Percentiles rank a stretch among this genome's conserved stretches.
Evolutionary conservation across 2,888 invertebrate species (phyloP).

Genomic region (Sphaerophoria taeniata): DNA sequence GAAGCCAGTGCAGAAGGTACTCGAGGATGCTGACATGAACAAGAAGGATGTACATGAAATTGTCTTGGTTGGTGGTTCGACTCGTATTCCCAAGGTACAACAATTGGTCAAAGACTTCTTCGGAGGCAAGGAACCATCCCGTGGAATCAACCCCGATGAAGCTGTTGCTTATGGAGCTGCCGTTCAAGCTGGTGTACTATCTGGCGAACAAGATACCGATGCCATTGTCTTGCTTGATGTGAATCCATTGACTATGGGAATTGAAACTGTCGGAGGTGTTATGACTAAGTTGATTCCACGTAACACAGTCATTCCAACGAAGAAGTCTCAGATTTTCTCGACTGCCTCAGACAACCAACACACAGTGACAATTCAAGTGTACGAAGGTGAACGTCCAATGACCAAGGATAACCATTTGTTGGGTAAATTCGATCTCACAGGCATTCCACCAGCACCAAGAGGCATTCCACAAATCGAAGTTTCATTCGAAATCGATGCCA

Average conservation of each 20-base stretch:
- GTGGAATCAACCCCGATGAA: slow-evolving; percentile 99
- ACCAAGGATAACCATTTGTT: slow-evolving; percentile 99
- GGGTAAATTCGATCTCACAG: slow-evolving; percentile 98
- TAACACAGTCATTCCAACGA: slow-evolving; percentile 99
- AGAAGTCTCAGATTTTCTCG: slow-evolving; percentile 99
- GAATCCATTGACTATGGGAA: slow-evolving; percentile 99
- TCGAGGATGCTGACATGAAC: slow-evolving; percentile 99
- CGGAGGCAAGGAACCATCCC: slow-evolving; percentile 98
- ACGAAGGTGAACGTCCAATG: slow-evolving; percentile 99
- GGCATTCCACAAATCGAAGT: slow-evolving; percentile 98
- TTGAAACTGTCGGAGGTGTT: slow-evolving; percentile 99
- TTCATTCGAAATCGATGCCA: slow-evolving; percentile 97
- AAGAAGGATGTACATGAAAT: slow-evolving; percentile 99
- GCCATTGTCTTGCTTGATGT: slow-evolving; percentile 98
- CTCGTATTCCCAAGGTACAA: slow-evolving; percentile 99
- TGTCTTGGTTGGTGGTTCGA: slow-evolving; percentile 99
- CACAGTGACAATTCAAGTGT: slow-evolving; percentile 99
- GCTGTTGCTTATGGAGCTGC: slow-evolving; percentile 99
- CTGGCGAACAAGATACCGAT: slow-evolving; percentile 97
- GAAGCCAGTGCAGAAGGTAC: slow-evolving; percentile 97
- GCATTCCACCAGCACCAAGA: slow-evolving; percentile 96
- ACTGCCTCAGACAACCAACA: slow-evolving; percentile 99
- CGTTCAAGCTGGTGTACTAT: slow-evolving; percentile 98
- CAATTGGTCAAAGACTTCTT: slow-evolving; percentile 97
- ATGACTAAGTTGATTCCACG: slow-evolving; percentile 99